phyloP scores from a whole-genome alignment of 2,888 invertebrate genomes.

The Mesoligia furuncula region DNA sequence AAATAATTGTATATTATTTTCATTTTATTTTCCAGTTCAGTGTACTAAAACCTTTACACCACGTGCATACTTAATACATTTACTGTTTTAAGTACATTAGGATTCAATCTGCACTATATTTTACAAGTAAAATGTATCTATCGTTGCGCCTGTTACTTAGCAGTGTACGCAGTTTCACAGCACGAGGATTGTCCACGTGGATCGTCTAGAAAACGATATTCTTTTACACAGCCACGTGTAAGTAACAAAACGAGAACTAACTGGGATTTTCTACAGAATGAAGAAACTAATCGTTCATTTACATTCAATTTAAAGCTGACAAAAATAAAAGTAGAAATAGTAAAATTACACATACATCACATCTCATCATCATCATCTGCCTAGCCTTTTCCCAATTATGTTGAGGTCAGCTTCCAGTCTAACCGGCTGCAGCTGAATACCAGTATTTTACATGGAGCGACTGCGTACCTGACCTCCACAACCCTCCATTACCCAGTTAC shows the following conservation, averaged over 20 bases:
- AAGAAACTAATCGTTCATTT: background rate
- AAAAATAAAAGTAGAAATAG: background rate
- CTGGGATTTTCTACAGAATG: background rate
- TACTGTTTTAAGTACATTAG: conserved; percentile 55
- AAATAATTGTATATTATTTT: background rate
- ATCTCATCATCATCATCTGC: too few relatives aligned
- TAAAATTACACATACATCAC: background rate
- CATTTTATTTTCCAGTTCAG: background rate
- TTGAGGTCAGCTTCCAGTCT: too few relatives aligned
- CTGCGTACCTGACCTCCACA: too few relatives aligned
- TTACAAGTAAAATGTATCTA: conserved; percentile 47
- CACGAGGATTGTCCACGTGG: conserved; percentile 29
- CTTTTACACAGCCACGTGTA: conserved; percentile 20
- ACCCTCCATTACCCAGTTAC: too few relatives aligned
- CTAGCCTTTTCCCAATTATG: too few relatives aligned
- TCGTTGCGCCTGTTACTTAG: conserved; percentile 10
- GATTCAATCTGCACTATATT: conserved; percentile 41
- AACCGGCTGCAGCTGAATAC: too few relatives aligned
- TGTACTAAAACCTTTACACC: conserved; percentile 35
- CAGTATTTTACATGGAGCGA: too few relatives aligned
- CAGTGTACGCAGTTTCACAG: conserved; percentile 15
- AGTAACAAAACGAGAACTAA: background rate
- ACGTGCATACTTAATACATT: conserved; percentile 59
- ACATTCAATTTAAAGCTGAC: background rate
- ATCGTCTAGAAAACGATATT: conserved; percentile 12